Evolutionary conservation across 2,888 invertebrate species (phyloP).

Genomic region (Caenorhabditis sulstoni): DNA sequence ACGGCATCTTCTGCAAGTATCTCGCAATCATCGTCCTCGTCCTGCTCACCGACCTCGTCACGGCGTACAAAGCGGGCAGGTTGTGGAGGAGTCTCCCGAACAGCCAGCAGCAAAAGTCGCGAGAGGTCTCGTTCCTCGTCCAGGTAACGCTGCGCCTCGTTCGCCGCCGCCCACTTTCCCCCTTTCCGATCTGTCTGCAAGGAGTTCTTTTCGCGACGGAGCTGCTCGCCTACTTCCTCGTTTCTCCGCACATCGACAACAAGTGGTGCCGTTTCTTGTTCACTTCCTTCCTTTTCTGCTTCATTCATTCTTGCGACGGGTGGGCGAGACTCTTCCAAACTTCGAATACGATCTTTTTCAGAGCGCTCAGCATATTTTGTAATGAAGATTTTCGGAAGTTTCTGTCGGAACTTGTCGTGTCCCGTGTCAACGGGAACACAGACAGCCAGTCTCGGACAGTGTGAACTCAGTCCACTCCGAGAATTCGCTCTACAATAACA

Average conservation of each 20-base stretch:
- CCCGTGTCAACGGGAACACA: no score
- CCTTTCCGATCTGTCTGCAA: constrained; percentile 35
- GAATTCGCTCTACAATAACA: neutral
- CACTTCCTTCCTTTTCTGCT: constrained; percentile 14
- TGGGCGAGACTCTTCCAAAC: constrained; percentile 3
- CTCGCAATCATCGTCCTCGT: constrained; percentile 22
- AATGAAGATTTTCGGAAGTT: constrained; percentile 24
- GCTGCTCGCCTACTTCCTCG: constrained; percentile 27
- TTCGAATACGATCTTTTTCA: constrained; percentile 6
- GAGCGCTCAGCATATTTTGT: constrained; percentile 35
- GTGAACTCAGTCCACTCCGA: no score
- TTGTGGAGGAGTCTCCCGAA: constrained; percentile 19
- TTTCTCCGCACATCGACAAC: constrained; percentile 32
- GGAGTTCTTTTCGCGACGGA: constrained; percentile 34
- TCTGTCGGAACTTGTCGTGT: no score
- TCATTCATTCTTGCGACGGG: constrained; percentile 39
- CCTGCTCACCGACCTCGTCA: constrained; percentile 19
- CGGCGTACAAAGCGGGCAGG: constrained; percentile 18
- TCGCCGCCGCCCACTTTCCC: no score
- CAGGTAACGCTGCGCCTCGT: constrained; percentile 3
- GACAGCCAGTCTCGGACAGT: no score
- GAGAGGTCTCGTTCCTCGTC: constrained; percentile 26
- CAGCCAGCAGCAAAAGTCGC: constrained; percentile 16
- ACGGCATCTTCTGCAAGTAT: constrained; percentile 41
- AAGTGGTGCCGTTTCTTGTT: constrained; percentile 28